A percentile compares a stretch with the other conserved stretches of the same genome.
phyloP scores from a whole-genome alignment of 2,113 vertebrate species.

The Ochotona princeps region DNA sequence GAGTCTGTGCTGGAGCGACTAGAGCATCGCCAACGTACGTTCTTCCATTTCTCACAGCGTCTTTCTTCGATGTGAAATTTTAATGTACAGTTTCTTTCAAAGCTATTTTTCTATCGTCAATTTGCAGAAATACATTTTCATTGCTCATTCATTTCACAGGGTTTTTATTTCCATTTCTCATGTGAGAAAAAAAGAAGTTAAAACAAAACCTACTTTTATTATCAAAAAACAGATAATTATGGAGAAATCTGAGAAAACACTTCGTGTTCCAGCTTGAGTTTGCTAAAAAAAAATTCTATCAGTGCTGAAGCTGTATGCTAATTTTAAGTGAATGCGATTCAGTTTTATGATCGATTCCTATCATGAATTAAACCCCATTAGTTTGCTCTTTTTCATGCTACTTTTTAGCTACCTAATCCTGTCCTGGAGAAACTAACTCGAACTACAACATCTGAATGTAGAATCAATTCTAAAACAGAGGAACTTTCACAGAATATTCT shows the following conservation, averaged over 20 bases:
- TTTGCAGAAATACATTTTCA: constrained; percentile 65
- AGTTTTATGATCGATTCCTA: constrained; percentile 58
- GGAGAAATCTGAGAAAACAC: constrained; percentile 60
- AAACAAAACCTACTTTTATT: constrained; percentile 62
- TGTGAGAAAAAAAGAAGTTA: constrained; percentile 52
- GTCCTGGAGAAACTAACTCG: neutral
- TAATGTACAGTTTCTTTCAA: constrained; percentile 52
- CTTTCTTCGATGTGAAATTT: constrained; percentile 52
- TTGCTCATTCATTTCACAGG: constrained; percentile 68
- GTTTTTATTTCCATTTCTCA: constrained; percentile 71
- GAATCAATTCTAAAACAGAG: neutral
- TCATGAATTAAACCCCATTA: neutral
- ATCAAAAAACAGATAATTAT: constrained; percentile 62
- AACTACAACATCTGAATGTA: constrained; percentile 21
- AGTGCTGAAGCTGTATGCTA: constrained; percentile 53
- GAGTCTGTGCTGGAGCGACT: neutral
- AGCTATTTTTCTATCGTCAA: constrained; percentile 64
- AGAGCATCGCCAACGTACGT: neutral
- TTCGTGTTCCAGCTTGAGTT: constrained; percentile 60
- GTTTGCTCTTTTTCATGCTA: constrained; percentile 45
- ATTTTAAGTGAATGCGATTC: constrained; percentile 65
- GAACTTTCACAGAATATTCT: neutral
- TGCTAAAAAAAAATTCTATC: constrained; percentile 63
- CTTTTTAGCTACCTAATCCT: neutral
- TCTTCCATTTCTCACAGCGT: constrained; percentile 16